A percentile compares a stretch with the other conserved stretches of the same genome.
phyloP scores from a whole-genome alignment of 2,113 vertebrate species.

The Meriones unguiculatus region DNA sequence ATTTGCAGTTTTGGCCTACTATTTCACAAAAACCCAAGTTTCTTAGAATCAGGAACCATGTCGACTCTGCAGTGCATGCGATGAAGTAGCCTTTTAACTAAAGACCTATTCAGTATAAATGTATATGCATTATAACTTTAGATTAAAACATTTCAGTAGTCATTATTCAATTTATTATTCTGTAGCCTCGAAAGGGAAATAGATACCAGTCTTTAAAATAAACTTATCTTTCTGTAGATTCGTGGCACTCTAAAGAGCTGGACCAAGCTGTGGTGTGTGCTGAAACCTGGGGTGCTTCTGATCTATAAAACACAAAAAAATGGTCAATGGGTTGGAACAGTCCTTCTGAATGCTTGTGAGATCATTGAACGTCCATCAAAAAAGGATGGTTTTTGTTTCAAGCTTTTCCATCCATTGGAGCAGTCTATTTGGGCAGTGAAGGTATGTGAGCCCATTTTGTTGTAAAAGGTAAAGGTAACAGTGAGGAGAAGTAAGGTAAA shows the following conservation, averaged over 20 bases:
- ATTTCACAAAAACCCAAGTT: slow-evolving; percentile 1
- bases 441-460: slow-evolving; percentile 87
- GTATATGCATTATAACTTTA: slow-evolving; percentile 18
- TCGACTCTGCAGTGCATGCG: not conserved
- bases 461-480: slow-evolving; percentile 3
- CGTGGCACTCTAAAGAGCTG: slow-evolving; percentile 98
- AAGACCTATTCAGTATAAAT: not conserved
- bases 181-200: slow-evolving; percentile 7
- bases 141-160: slow-evolving; percentile 11
- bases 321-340: slow-evolving; percentile 99
- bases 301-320: slow-evolving; percentile 99
- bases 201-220: slow-evolving; percentile 57
- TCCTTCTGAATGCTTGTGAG: slow-evolving; percentile 98
- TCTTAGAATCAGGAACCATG: not conserved
- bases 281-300: slow-evolving; percentile 97
- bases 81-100: not conserved
- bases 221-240: slow-evolving; percentile 89
- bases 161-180: not conserved
- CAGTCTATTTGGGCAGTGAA: slow-evolving; percentile 99
- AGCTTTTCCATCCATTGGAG: slow-evolving; percentile 98
- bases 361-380: slow-evolving; percentile 99
- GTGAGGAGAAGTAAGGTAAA: not conserved
- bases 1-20: slow-evolving; percentile 21
- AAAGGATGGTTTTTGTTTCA: slow-evolving; percentile 99
- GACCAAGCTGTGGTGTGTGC: slow-evolving; percentile 99